A percentile compares a stretch with the other conserved stretches of the same genome.
These are phyloP conservation scores for Oceanites oceanicus DNA, from an alignment of 2,113 vertebrate genomes.

Conservation along the genomic window DNA sequence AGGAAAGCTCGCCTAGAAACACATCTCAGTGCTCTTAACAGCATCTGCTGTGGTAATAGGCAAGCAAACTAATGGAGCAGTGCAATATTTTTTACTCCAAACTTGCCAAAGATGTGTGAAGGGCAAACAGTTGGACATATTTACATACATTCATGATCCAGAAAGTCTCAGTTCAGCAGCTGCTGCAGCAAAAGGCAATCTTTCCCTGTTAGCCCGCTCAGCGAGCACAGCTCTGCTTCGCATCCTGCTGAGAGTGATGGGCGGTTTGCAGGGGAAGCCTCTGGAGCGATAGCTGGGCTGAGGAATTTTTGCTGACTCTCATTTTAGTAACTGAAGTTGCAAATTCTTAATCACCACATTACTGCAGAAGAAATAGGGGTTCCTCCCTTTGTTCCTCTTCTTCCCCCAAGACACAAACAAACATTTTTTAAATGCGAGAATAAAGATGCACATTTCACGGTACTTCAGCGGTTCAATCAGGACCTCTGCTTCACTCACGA, in stretches of 20 bases:
- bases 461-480: conserved; percentile 25
- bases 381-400: not conserved
- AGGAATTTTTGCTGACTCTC: not conserved
- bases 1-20: not conserved
- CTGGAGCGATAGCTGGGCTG: not conserved
- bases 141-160: conserved; percentile 66
- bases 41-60: conserved; percentile 33
- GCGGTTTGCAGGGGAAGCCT: not conserved
- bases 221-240: not conserved
- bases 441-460: conserved; percentile 33
- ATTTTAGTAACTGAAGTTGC: not conserved
- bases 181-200: conserved; percentile 48
- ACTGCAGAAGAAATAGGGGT: not conserved
- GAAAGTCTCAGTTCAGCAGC: conserved; percentile 56
- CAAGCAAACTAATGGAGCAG: conserved; percentile 71
- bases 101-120: conserved; percentile 72
- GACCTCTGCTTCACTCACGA: conserved; percentile 15
- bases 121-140: conserved; percentile 64
- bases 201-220: conserved; percentile 2
- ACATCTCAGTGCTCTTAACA: conserved; percentile 1
- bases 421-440: not conserved
- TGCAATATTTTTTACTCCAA: conserved; percentile 63
- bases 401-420: not conserved
- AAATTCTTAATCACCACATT: not conserved
- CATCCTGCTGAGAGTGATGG: not conserved